Evolutionary conservation across 2,113 vertebrate genomes (phyloP).

Genomic region (Spilogale gracilis): DNA sequence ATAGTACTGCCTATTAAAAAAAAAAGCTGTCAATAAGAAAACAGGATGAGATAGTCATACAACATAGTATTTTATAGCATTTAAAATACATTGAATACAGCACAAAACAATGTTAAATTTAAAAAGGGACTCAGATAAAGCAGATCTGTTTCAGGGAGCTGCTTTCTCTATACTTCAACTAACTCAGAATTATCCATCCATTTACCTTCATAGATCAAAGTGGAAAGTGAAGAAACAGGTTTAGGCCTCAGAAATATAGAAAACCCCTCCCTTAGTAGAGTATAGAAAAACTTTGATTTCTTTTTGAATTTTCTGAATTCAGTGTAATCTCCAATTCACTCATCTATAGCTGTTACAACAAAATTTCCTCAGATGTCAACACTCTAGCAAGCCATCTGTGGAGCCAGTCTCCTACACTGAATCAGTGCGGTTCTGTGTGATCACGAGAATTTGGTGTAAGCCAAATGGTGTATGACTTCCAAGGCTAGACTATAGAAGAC

Average conservation of each 20-base stretch:
- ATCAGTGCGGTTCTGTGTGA: not conserved
- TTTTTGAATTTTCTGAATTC: constrained; percentile 42
- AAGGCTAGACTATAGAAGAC: not conserved
- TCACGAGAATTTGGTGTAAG: not conserved
- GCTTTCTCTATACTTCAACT: not conserved
- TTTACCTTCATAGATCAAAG: not conserved
- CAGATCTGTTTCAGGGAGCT: not conserved
- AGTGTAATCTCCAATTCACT: not conserved
- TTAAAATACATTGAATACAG: constrained; percentile 21
- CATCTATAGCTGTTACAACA: not conserved
- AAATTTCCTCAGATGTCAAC: not conserved
- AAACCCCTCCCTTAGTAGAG: not conserved
- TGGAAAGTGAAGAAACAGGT: constrained; percentile 6
- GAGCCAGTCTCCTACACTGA: not conserved
- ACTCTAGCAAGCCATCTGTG: not conserved
- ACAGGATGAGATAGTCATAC: not conserved
- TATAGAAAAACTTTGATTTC: not conserved
- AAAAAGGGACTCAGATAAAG: not conserved
- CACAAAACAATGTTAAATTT: constrained; percentile 6
- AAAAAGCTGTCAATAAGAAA: not conserved
- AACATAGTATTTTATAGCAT: not conserved
- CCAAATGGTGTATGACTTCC: not conserved
- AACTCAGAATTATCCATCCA: not conserved
- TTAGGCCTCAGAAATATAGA: not conserved
- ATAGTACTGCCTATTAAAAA: not conserved